phyloP scores from a whole-genome alignment of 2,797 vertebrate genomes.

The Acropternis orthonyx region DNA sequence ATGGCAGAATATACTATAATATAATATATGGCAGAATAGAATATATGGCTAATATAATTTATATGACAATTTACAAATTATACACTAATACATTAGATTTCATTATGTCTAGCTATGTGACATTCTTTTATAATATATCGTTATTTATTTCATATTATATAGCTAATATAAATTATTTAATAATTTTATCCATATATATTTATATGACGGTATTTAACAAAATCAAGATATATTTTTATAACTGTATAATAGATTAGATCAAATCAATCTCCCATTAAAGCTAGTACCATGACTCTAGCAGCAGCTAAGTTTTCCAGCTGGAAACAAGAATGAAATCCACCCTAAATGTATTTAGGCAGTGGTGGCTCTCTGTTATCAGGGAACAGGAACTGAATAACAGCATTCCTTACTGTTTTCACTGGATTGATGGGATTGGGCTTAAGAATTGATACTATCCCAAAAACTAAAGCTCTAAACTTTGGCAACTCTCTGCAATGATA shows the following conservation, averaged over 20 bases:
- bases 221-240: not conserved
- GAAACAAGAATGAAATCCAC: not conserved
- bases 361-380: not conserved
- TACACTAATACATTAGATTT: not conserved
- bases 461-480: not conserved
- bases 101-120: not conserved
- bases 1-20: no score
- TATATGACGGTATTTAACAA: not conserved
- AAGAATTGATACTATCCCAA: not conserved
- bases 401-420: not conserved
- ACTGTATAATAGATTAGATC: not conserved
- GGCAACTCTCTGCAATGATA: not conserved
- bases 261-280: not conserved
- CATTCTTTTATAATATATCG: not conserved
- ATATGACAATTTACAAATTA: not conserved
- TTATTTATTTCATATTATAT: not conserved
- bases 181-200: not conserved
- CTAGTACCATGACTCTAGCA: not conserved
- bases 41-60: not conserved
- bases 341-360: not conserved
- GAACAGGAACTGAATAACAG: not conserved
- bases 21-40: no score
- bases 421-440: not conserved
- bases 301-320: not conserved
- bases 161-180: not conserved